Evolutionary conservation across 2,888 invertebrate genomes (phyloP), one percentile per base, ranked within the genome.

Genomic region (Diarsia rubi): DNA sequence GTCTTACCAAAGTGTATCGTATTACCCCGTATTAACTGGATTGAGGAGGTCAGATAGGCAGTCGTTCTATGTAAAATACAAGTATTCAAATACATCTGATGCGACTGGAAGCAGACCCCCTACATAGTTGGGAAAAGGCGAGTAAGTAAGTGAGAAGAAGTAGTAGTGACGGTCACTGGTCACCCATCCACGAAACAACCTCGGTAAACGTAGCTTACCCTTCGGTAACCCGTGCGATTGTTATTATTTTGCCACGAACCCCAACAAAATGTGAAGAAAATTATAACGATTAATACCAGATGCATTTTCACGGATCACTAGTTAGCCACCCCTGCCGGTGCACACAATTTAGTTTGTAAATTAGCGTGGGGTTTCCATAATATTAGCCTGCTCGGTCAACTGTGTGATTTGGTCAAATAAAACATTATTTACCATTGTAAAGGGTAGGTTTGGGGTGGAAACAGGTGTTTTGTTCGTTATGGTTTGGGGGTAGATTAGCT

Each of bases 271-370:
- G 6, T 14, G 24, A 24, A 12, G 24, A 16, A 54, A 76, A 76
- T 81, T 67, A 69, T 42, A 72, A 44, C 57, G 21, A 45, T 71
- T 52, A 73, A 45, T 3, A 69, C 71, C 86, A 82, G 74, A 74
- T 84, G 85, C 67, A 79, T 86, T 88, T 86, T 88, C 81, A 88
- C 73, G 88, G 88, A 83, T 88, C 82, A 88, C 80, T 62, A 76
- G 78, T 31, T 65, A 31, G 0, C 52, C 21, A 66, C 14, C 64
- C 72, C 67, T 75, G 62, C 1, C 21, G 81, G 81, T 76, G 65
- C 1, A 60, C 67, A 66, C 75, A 83, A 87, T 87, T 87, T 86
- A 78, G 77, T 79, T 85, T 62, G 80, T 82, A 82, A 87, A 86
- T 86, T 87, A 86, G 78, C 78, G 59, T 52, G 62, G 62, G 72